Base-by-base conservation (phyloP, 2,888 invertebrate species). In the Tinea pellionella region DNA sequence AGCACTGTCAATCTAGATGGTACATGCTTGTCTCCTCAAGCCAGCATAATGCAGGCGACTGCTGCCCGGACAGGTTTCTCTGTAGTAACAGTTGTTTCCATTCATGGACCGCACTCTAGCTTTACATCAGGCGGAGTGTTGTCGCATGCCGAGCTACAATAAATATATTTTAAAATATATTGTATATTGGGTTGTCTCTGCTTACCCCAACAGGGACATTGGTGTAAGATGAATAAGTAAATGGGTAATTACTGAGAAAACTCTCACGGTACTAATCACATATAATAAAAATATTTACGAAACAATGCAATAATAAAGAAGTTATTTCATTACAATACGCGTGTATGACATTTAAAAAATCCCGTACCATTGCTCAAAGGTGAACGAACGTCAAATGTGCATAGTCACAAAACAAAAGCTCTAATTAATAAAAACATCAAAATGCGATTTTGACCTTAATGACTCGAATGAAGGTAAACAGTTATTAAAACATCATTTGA, bases 361-460 rank as follows among this genome's bases (percentile, higher is more conserved):
- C 24, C 24, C 24, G 6, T n/a, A n/a, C n/a, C n/a, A n/a, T n/a
- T n/a, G 42, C 8, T n/a, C 6, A 13, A 12, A 13, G 13, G 42
- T 12, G 12, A 42, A 42, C n/a, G 42, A 42, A n/a, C 13, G 42
- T 42, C 4, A 42, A 42, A 42, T 9, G n/a, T 9, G 47, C 13
- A 16, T 15, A 47, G 16, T 47, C 47, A 4, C 9, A 47, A 15
- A 9, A 41, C 41, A 41, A 41, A 24, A 24, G 37, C 2, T 9
- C 37, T 37, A 12, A 37, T 47, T 47, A 47, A 15, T 16, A n/a
- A 8, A 47, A 2, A 47, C 16, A 47, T 47, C 16, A n/a, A 15
- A 16, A 16, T 47, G 16, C 24, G 9, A 19, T n/a, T 53, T 53
- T 53, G 53, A 24, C 53, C 53, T 53, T 53, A 53, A 53, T 53